Evolutionary conservation across 2,113 vertebrate genomes (phyloP).

Genomic region (Myocastor coypus): DNA sequence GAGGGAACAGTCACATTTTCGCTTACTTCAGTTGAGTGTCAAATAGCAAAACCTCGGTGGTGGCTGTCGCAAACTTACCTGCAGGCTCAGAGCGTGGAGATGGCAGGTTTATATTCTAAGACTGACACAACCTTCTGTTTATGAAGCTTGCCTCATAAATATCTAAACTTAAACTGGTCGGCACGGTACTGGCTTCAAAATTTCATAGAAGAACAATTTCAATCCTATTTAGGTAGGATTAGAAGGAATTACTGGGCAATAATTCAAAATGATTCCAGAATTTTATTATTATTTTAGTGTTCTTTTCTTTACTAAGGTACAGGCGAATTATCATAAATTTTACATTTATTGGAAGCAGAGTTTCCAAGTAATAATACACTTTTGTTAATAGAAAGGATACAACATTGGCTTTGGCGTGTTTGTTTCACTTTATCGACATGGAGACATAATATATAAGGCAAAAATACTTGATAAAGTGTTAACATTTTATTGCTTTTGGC

Average conservation of each 20-base stretch:
- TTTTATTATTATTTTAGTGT: background rate
- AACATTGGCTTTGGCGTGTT: background rate
- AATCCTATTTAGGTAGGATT: background rate
- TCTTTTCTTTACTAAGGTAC: constrained; percentile 32
- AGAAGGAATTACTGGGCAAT: background rate
- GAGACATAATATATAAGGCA: constrained; percentile 8
- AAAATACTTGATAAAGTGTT: constrained; percentile 56
- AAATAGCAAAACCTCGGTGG: constrained; percentile 14
- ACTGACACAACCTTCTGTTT: constrained; percentile 23
- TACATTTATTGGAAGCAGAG: background rate
- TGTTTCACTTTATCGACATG: background rate
- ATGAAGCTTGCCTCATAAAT: background rate
- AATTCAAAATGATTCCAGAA: constrained; percentile 29
- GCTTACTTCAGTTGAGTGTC: constrained; percentile 38
- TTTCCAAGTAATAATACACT: background rate
- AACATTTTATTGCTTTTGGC: constrained; percentile 48
- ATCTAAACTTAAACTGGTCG: background rate
- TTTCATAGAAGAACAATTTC: constrained; percentile 18
- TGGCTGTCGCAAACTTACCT: constrained; percentile 45
- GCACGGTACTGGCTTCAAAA: background rate
- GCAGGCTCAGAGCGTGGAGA: background rate
- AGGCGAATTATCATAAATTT: background rate
- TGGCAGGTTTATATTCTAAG: background rate
- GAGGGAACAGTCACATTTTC: constrained; percentile 5
- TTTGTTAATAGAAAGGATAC: background rate